Conservation (phyloP, 2,888 invertebrate genomes). For the Creontiades dilutus region DNA sequence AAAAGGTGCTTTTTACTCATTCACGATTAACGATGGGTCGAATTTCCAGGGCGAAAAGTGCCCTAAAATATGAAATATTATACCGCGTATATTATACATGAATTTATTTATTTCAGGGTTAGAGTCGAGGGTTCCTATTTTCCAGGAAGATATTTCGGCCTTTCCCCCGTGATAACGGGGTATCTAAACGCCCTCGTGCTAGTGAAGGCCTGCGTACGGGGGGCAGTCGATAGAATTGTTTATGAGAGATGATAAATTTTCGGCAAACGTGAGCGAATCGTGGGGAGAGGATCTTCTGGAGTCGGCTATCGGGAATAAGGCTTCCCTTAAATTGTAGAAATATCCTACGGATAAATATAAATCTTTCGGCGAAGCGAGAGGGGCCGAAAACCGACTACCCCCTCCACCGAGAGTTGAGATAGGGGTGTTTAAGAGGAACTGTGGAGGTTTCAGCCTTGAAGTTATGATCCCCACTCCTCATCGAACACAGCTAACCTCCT, state of each 20-base stretch:
- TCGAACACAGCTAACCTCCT: too few species aligned
- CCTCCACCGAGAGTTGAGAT: too few species aligned
- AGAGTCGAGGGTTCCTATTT: neutral
- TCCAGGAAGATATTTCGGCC: too few species aligned
- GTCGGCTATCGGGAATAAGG: neutral
- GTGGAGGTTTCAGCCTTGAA: too few species aligned
- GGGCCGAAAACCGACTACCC: too few species aligned
- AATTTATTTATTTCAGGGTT: neutral
- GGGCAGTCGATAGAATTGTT: constrained; percentile 10
- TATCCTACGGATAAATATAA: constrained; percentile 24
- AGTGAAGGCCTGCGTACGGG: neutral
- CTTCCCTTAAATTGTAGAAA: constrained; percentile 7
- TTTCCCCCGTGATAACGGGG: neutral
- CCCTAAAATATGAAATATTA: neutral
- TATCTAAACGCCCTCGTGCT: neutral
- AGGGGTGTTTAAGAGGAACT: too few species aligned
- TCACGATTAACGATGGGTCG: neutral
- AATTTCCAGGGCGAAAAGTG: neutral
- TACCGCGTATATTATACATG: too few species aligned
- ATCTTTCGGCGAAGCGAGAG: neutral
- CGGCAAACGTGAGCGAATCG: neutral
- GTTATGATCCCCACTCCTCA: too few species aligned
- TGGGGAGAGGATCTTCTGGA: neutral
- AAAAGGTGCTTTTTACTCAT: neutral
- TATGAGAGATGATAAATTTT: constrained; percentile 4